Evolutionary conservation across 2,113 vertebrate species (phyloP).

Genomic region (Panurus biarmicus): DNA sequence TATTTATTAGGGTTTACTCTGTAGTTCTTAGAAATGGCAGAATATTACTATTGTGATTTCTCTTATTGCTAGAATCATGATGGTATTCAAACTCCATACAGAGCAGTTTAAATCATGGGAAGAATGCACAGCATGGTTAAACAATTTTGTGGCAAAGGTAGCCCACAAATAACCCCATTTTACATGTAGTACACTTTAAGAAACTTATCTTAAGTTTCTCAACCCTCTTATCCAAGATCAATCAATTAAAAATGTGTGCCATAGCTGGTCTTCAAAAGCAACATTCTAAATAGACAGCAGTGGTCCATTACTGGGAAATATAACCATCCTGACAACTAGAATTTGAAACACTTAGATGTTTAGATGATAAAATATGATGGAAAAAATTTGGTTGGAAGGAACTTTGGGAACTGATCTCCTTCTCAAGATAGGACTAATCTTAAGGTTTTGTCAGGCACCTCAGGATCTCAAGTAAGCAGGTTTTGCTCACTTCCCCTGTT

Average conservation of each 20-base stretch:
- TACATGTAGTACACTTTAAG: not conserved
- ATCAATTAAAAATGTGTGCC: not conserved
- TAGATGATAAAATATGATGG: not conserved
- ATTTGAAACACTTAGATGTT: not conserved
- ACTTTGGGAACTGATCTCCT: not conserved
- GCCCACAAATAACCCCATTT: not conserved
- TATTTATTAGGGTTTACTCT: conserved; percentile 7
- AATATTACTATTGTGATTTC: not conserved
- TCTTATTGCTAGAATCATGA: not conserved
- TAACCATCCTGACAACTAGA: not conserved
- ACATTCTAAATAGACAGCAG: not conserved
- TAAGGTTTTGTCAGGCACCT: not conserved
- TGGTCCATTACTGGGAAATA: not conserved
- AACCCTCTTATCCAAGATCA: not conserved
- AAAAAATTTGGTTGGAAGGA: not conserved
- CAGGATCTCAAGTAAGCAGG: not conserved
- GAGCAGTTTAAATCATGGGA: not conserved
- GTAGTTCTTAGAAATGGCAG: not conserved
- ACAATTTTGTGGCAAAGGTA: not conserved
- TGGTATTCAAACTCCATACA: not conserved
- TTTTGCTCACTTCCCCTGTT: not conserved
- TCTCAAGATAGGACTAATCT: not conserved
- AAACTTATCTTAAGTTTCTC: not conserved
- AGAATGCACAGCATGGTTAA: not conserved
- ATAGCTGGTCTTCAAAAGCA: not conserved